A percentile compares a stretch with the other conserved stretches of the same genome.
Evolutionary conservation across 2,888 invertebrate genomes (phyloP).

Genomic region (Aradus depressus): DNA sequence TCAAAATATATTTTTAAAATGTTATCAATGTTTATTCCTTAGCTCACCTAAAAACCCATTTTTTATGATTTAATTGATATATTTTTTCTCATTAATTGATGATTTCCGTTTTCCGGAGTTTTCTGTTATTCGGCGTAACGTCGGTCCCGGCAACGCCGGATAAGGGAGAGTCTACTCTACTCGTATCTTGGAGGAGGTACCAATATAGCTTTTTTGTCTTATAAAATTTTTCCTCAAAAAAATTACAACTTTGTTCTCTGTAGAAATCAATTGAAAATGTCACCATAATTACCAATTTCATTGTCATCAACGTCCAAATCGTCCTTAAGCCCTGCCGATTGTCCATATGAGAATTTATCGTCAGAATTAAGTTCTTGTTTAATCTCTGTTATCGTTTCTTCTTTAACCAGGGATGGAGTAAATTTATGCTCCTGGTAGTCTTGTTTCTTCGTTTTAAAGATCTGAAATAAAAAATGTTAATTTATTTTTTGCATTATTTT

Average conservation of each 20-base stretch:
- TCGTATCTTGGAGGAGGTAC: background rate
- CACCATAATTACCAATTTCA: slow-evolving; percentile 54
- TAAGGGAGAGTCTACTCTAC: too few species aligned
- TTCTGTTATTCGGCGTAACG: too few species aligned
- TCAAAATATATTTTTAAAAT: too few species aligned
- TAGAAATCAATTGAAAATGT: background rate
- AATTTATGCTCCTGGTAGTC: slow-evolving; percentile 54
- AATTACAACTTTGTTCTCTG: background rate
- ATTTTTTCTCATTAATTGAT: too few species aligned
- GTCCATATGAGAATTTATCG: slow-evolving; percentile 47
- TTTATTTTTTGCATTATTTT: too few species aligned
- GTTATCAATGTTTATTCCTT: too few species aligned
- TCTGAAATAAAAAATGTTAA: slow-evolving; percentile 37
- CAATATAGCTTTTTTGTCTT: background rate
- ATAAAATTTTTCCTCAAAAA: background rate
- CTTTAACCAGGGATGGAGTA: slow-evolving; percentile 39
- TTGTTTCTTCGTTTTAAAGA: slow-evolving; percentile 61
- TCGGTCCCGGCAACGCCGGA: too few species aligned
- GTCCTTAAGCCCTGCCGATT: slow-evolving; percentile 60
- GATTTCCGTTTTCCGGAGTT: too few species aligned
- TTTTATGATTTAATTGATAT: background rate
- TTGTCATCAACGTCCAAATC: slow-evolving; percentile 74
- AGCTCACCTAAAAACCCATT: background rate
- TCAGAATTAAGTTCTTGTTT: slow-evolving; percentile 20
- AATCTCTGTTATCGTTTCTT: slow-evolving; percentile 36